These are phyloP conservation scores for Perca fluviatilis DNA, from an alignment of 2,113 vertebrate species.

Conservation along the genomic window DNA sequence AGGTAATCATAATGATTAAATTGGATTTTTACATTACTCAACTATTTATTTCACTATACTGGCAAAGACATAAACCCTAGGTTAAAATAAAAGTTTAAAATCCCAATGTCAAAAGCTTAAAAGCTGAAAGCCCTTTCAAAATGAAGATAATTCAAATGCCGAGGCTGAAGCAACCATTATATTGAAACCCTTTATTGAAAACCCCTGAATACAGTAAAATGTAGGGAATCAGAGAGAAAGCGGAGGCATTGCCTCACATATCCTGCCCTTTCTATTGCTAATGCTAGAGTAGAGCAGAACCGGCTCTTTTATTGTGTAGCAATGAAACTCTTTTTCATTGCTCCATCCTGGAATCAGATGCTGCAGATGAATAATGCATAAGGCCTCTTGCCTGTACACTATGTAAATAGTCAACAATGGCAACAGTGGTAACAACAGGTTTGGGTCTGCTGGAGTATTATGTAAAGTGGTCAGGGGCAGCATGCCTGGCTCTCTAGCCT, in stretches of 20 bases:
- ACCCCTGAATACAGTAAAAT: slow-evolving; percentile 77
- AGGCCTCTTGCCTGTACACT: slow-evolving; percentile 75
- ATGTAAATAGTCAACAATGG: slow-evolving; percentile 86
- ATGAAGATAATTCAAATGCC: slow-evolving; percentile 74
- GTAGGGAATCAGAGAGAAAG: slow-evolving; percentile 71
- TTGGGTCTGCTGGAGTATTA: slow-evolving; percentile 76
- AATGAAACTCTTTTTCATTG: slow-evolving; percentile 82
- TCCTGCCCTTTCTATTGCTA: slow-evolving; percentile 76
- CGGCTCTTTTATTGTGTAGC: slow-evolving; percentile 80
- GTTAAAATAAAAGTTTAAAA: slow-evolving; percentile 61
- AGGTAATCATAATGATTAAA: slow-evolving; percentile 42
- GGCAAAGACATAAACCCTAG: slow-evolving; percentile 33
- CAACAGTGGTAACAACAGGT: slow-evolving; percentile 81
- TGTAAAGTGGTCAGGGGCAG: slow-evolving; percentile 77
- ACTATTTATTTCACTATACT: neutral
- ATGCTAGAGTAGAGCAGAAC: slow-evolving; percentile 73
- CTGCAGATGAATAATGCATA: slow-evolving; percentile 86
- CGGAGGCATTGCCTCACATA: slow-evolving; percentile 62
- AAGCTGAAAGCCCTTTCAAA: slow-evolving; percentile 52
- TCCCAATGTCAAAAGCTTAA: slow-evolving; percentile 73
- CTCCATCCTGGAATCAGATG: slow-evolving; percentile 77
- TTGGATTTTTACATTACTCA: slow-evolving; percentile 12
- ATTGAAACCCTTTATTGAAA: slow-evolving; percentile 82
- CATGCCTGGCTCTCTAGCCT: slow-evolving; percentile 69
- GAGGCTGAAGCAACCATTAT: slow-evolving; percentile 65